Conservation (phyloP, 2,113 vertebrate genomes). For the Emydocephalus ijimae region DNA sequence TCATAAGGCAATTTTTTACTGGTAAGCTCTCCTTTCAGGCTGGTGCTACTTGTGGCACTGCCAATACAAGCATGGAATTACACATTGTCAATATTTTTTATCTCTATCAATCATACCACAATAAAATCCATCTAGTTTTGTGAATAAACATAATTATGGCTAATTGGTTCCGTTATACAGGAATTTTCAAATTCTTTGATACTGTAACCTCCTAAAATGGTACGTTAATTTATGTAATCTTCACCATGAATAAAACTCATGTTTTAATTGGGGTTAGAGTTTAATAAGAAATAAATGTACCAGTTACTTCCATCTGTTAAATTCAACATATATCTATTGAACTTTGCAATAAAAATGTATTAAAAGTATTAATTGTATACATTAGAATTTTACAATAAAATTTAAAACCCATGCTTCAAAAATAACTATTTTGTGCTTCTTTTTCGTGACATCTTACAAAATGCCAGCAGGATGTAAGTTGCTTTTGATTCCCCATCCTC, state of each 20-base stretch:
- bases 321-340: not conserved
- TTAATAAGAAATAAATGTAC: not conserved
- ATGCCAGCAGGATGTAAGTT: not conserved
- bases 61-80: slow-evolving; percentile 50
- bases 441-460: not conserved
- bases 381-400: not conserved
- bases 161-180: not conserved
- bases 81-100: not conserved
- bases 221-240: not conserved
- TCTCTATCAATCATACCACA: not conserved
- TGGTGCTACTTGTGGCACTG: slow-evolving; percentile 67
- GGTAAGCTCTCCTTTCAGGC: slow-evolving; percentile 74
- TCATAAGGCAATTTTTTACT: slow-evolving; percentile 71
- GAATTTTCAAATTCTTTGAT: not conserved
- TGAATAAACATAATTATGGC: not conserved
- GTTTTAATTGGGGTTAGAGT: not conserved
- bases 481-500: not conserved
- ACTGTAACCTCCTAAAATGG: not conserved
- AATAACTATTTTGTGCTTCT: too few relatives aligned
- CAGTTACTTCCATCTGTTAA: not conserved
- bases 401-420: not conserved
- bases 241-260: not conserved
- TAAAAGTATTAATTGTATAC: not conserved
- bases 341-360: not conserved
- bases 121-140: slow-evolving; percentile 2